Base-by-base conservation (phyloP, 2,797 vertebrate species). In the Leptatherina wallacei region DNA sequence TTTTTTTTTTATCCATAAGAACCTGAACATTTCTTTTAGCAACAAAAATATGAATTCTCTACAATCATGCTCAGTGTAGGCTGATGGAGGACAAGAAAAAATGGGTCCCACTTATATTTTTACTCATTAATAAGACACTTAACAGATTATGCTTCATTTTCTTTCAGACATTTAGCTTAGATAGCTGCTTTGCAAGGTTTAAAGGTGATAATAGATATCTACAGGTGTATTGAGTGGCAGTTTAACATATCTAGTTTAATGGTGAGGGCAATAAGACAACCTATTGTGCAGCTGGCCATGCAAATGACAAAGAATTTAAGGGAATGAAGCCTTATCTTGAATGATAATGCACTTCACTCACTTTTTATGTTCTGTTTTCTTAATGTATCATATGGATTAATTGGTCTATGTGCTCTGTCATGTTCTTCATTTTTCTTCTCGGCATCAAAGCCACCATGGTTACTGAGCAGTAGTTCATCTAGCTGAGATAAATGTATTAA, bases 371-470 rank as follows among this genome's bases (percentile, higher is more conserved):
- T n/a, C n/a, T n/a, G n/a, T n/a, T n/a, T n/a, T n/a, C n/a, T 24
- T 61, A 47, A 54, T 56, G 49, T 12, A 12, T 61, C 59, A 11
- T 22, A 10, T 35, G 32, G 12, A 52, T 10, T 4, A 61, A 65
- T n/a, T 16, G 6, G 22, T 65, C 27, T 49, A 33, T n/a, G 24
- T 2, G 10, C 8, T 20, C 52, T 20, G 3, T 27, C 13, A 6
- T 9, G 16, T 70, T 57, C 76, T 38, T 0, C 40, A 55, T 51
- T 22, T 14, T 51, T 35, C 42, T 44, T 70, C 30, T 73, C 3
- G 2, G 44, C 65, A 35, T 67, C 11, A 73, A 66, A 71, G 63
- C 27, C 36, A 0, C 24, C 20, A 68, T n/a, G 75, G 68, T 81
- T 74, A 33, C 44, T 64, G 65, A 65, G 52, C 65, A 62, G 40